Base-by-base conservation (phyloP, 2,113 vertebrate species). In the Anolis sagrei region DNA sequence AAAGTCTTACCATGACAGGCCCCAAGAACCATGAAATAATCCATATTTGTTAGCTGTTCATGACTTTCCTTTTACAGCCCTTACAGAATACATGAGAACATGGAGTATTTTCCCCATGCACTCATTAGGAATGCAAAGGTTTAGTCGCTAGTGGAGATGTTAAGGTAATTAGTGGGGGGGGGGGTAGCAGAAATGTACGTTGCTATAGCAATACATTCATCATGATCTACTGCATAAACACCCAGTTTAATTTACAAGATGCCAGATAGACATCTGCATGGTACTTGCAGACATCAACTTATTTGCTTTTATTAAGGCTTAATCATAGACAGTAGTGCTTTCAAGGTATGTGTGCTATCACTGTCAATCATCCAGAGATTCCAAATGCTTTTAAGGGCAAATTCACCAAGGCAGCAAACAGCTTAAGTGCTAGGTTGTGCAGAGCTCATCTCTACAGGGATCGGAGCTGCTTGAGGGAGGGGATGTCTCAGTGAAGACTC, bases 121-220 rank as follows among this genome's bases (percentile, higher is more conserved):
- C 95, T 97, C 96, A 97, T 97, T 97, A 97, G 90, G 92, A 95
- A 97, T 97, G 96, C 96, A 97, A 95, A 96, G 94, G 96, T 96
- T 95, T 94, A 95, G 95, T 96, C 95, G 94, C 95, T 97, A 92
- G 90, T 96, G 92, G 95, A 95, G 95, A 95, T 97, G 95, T 94
- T 97, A 94, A 91, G 92, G 95, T 97, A 97, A 97, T 97, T 97
- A 97, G 94, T 90, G 91, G 90, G 19, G 92, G 90, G 86, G 91
- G 70, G 95, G 96, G 94, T 82, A 91, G 94, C 95, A 97, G 95
- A 96, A 97, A 96, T 94, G 94, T 95, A 94, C 90, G 97, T 97
- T 97, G 95, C 96, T 96, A 97, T 97, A 96, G 96, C 96, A 97
- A 97, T 96, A 86, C 0, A 74, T 96, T 97, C 95, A 97, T 96